These are phyloP conservation scores for Psylliodes chrysocephalus DNA, from an alignment of 2,888 invertebrate genomes.

Conservation along the genomic window DNA sequence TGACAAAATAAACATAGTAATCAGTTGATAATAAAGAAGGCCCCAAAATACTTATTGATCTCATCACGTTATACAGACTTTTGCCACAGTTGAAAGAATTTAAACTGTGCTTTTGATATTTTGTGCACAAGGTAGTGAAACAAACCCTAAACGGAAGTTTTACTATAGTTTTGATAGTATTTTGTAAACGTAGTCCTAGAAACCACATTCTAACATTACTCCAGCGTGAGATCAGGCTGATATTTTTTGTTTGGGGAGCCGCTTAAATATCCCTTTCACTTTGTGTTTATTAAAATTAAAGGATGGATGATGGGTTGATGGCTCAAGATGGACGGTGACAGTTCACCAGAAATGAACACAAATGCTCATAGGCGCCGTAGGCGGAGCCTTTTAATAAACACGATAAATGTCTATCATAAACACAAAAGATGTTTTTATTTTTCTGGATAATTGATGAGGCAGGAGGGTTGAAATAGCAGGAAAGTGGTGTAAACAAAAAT, in stretches of 20 bases:
- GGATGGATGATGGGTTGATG: slow-evolving; percentile 13
- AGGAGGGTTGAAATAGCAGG: too few relatives aligned
- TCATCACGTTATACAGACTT: too few relatives aligned
- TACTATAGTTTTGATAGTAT: neutral
- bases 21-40: too few relatives aligned
- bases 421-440: too few relatives aligned
- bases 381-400: neutral
- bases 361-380: slow-evolving; percentile 10
- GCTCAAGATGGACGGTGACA: slow-evolving; percentile 14
- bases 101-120: too few relatives aligned
- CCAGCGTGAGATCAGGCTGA: slow-evolving; percentile 27
- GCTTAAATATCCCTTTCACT: slow-evolving; percentile 35
- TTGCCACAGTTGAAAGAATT: too few relatives aligned
- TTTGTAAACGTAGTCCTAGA: slow-evolving; percentile 2
- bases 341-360: slow-evolving; percentile 6
- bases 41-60: too few relatives aligned
- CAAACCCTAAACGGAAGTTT: too few relatives aligned
- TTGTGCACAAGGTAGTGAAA: too few relatives aligned
- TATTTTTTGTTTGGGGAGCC: slow-evolving; percentile 26
- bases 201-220: slow-evolving; percentile 25
- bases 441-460: too few relatives aligned
- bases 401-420: neutral
- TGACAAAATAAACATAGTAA: too few relatives aligned
- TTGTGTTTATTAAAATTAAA: slow-evolving; percentile 34
- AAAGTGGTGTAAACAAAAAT: too few relatives aligned